These are phyloP conservation scores for Thomomys bottae DNA, from an alignment of 2,113 vertebrate genomes.

Conservation along the genomic window DNA sequence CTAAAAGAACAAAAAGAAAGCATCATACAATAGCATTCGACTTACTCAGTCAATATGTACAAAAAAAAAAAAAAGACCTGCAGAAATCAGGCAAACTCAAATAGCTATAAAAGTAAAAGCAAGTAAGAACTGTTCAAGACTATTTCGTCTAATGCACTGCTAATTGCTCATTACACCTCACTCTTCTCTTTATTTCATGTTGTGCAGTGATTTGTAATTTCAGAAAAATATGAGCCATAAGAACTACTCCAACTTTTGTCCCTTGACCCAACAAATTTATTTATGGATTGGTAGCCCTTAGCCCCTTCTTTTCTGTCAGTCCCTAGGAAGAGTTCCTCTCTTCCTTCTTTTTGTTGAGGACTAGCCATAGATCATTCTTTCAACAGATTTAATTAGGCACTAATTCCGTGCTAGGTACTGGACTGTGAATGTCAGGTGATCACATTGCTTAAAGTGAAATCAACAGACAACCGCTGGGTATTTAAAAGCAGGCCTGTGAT, in stretches of 20 bases:
- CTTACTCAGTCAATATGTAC: not conserved
- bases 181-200: slow-evolving; percentile 2
- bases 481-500: not conserved
- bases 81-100: slow-evolving; percentile 21
- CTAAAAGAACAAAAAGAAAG: slow-evolving; percentile 49
- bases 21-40: not conserved
- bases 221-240: slow-evolving; percentile 7
- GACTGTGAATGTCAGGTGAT: not conserved
- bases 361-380: slow-evolving; percentile 25
- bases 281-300: not conserved
- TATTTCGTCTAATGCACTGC: slow-evolving; percentile 17
- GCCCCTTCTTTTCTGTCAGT: not conserved
- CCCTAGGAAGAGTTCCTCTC: not conserved
- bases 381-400: not conserved
- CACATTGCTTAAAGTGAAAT: not conserved
- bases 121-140: not conserved
- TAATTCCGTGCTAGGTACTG: not conserved
- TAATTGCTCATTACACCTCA: slow-evolving; percentile 47
- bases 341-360: not conserved
- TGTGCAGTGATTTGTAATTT: not conserved
- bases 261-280: not conserved
- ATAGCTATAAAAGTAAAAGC: not conserved
- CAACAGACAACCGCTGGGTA: not conserved
- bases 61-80: slow-evolving; percentile 21
- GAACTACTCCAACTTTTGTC: slow-evolving; percentile 8